A percentile compares a stretch with the other conserved stretches of the same genome.
These are phyloP conservation scores for Diplosoma virens DNA, from an alignment of 23 tunicate genomes.

Conservation along the genomic window DNA sequence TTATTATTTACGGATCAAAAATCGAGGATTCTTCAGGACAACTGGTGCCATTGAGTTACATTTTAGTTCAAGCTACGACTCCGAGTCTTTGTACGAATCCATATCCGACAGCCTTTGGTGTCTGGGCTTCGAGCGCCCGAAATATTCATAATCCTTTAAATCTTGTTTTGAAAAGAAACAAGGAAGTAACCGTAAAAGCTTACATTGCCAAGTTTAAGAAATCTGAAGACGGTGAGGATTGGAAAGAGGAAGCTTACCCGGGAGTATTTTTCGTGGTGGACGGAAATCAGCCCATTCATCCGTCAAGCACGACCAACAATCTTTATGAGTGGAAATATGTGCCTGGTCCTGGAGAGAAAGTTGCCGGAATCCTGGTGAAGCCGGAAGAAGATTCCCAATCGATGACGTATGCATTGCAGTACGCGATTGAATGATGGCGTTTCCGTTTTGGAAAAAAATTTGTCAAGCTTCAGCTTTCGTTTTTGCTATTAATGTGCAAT, in stretches of 20 bases:
- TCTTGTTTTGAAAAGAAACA: conserved; percentile 11
- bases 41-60: conserved; percentile 23
- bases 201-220: background rate
- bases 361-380: conserved; percentile 38
- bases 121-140: conserved; percentile 50
- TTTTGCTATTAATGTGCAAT: too few species aligned
- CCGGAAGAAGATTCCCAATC: conserved; percentile 13
- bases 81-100: conserved; percentile 13
- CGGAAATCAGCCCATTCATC: background rate
- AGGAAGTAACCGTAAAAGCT: conserved; percentile 7
- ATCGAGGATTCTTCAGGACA: conserved; percentile 7
- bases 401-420: conserved; percentile 44
- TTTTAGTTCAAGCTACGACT: conserved; percentile 2
- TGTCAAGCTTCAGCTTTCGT: too few species aligned
- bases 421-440: background rate
- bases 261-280: conserved; percentile 42
- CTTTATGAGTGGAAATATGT: conserved; percentile 57
- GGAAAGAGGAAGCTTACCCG: conserved; percentile 17
- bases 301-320: background rate
- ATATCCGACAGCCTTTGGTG: conserved; percentile 5
- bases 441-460: too few species aligned
- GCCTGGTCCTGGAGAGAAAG: conserved; percentile 55
- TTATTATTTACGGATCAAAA: conserved; percentile 26
- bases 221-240: background rate
- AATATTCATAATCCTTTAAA: conserved; percentile 21